Evolutionary conservation across 2,888 invertebrate genomes (phyloP).

Genomic region (Cremastinae sp.): DNA sequence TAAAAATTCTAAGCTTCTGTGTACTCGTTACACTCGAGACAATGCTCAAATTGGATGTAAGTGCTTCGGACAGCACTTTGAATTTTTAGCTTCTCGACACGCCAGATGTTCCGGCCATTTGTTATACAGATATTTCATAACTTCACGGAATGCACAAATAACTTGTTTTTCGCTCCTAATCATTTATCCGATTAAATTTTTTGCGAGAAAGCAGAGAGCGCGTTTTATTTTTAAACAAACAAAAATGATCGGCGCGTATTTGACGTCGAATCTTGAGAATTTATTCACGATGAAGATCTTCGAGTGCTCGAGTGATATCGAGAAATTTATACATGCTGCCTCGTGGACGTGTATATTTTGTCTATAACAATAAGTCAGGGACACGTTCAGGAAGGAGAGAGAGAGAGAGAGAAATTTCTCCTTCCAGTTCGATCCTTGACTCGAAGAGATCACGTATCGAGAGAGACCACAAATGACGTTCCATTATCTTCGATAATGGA

Average conservation of each 20-base stretch:
- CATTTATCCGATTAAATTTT: conserved; percentile 3
- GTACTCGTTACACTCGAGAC: conserved; percentile 35
- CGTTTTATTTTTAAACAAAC: background rate
- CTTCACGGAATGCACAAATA: conserved; percentile 14
- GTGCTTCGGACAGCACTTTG: conserved; percentile 44
- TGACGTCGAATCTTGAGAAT: background rate
- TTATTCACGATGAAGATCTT: background rate
- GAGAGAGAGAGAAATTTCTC: background rate
- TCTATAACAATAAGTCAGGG: conserved; percentile 16
- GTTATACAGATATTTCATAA: conserved; percentile 56
- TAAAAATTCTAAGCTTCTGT: conserved; percentile 4
- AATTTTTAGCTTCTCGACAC: conserved; percentile 18
- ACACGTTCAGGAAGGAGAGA: background rate
- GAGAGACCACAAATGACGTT: conserved; percentile 74
- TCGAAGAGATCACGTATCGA: conserved; percentile 65
- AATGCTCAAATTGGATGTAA: conserved; percentile 61
- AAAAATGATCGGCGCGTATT: no score
- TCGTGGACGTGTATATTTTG: background rate
- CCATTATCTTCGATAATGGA: conserved; percentile 71
- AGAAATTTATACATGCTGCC: conserved; percentile 5
- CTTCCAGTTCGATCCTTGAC: conserved; percentile 2
- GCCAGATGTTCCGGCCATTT: conserved; percentile 37
- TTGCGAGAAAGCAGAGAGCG: background rate
- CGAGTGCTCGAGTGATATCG: conserved; percentile 4
- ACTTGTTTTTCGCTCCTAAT: conserved; percentile 2